Conservation (phyloP, 2,888 invertebrate species). For the Hydriomena furcata region DNA sequence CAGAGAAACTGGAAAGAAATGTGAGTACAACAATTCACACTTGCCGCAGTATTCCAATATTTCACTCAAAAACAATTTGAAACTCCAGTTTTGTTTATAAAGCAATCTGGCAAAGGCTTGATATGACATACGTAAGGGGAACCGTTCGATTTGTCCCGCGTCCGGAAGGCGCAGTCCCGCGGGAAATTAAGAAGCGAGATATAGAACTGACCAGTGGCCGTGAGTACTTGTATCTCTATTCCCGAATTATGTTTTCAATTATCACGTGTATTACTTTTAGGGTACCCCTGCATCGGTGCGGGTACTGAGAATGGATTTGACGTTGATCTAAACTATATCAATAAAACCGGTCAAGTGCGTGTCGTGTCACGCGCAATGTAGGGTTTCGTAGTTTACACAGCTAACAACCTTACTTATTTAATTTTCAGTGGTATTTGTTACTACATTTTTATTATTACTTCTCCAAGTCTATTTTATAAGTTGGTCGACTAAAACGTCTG, state of each 20-base stretch:
- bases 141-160: constrained; percentile 73
- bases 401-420: too few relatives aligned
- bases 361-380: too few relatives aligned
- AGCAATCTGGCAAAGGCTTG: constrained; percentile 53
- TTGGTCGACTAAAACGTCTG: too few relatives aligned
- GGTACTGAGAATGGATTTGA: not conserved
- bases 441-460: too few relatives aligned
- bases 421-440: too few relatives aligned
- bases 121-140: constrained; percentile 62
- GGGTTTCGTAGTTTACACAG: too few relatives aligned
- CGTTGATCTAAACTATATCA: not conserved
- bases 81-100: constrained; percentile 50
- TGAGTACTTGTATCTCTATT: constrained; percentile 37
- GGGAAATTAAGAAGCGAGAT: constrained; percentile 78
- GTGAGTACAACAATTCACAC: too few relatives aligned
- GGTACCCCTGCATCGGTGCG: not conserved
- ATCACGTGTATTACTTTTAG: constrained; percentile 13
- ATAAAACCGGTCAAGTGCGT: too few relatives aligned
- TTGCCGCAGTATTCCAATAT: not conserved
- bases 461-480: too few relatives aligned
- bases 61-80: constrained; percentile 3
- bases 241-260: constrained; percentile 27
- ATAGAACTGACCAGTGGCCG: constrained; percentile 66
- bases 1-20: too few relatives aligned
- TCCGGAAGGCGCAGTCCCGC: constrained; percentile 62